phyloP scores from a whole-genome alignment of 2,797 vertebrate genomes.

The Pteronotus mesoamericanus region DNA sequence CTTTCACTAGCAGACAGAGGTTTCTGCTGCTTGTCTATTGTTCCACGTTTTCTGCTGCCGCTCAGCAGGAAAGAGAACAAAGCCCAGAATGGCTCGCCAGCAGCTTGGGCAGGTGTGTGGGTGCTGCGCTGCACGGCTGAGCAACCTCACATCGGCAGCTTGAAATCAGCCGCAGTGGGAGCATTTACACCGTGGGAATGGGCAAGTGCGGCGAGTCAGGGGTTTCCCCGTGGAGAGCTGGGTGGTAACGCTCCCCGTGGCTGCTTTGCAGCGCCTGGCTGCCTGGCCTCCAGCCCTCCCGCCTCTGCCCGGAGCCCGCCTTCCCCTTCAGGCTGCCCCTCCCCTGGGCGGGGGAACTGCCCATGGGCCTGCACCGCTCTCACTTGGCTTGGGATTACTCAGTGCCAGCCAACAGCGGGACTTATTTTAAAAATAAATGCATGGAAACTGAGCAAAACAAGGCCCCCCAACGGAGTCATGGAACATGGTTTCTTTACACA shows the following conservation, averaged over 20 bases:
- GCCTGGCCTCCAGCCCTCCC: accelerated
- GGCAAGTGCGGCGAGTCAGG: not conserved
- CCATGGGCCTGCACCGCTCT: not conserved
- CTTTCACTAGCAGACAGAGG: not conserved
- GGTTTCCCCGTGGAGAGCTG: too few species aligned
- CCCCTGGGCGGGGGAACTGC: accelerated
- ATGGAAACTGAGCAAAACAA: not conserved
- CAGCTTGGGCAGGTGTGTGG: accelerated
- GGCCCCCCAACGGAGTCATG: not conserved
- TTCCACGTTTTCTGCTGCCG: not conserved
- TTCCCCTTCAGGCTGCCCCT: not conserved
- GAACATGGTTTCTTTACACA: not conserved
- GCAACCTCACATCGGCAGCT: accelerated
- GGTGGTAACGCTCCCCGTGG: accelerated
- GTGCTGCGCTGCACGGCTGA: accelerated
- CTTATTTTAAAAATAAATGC: not conserved
- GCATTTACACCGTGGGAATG: not conserved
- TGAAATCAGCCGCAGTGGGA: accelerated
- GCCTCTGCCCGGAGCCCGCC: not conserved
- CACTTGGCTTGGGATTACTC: not conserved
- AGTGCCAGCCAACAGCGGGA: not conserved
- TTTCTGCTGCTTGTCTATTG: not conserved
- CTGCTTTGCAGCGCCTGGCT: accelerated
- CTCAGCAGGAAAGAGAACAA: not conserved
- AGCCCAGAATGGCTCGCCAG: accelerated